Evolutionary conservation across 2,888 invertebrate genomes (phyloP).

Genomic region (Chrysolina americana): DNA sequence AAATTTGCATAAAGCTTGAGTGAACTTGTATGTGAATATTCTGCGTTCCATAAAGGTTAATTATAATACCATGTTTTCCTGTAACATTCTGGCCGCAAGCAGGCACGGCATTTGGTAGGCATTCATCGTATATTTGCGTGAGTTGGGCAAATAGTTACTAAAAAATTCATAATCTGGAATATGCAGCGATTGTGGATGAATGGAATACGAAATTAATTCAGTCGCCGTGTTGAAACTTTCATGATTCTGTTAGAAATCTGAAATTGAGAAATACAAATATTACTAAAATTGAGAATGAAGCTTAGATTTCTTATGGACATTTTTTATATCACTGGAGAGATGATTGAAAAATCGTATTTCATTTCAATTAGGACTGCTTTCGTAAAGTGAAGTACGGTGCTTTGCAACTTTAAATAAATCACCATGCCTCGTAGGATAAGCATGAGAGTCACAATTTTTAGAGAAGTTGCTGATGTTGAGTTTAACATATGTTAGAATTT

Average conservation of each 20-base stretch:
- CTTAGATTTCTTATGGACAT: no score
- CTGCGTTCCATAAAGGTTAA: slow-evolving; percentile 1
- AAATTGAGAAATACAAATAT: not conserved
- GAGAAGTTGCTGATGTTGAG: no score
- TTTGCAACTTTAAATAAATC: no score
- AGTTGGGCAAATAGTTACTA: not conserved
- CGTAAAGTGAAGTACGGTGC: no score
- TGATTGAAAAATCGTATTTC: no score
- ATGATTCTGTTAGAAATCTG: not conserved
- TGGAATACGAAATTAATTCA: not conserved
- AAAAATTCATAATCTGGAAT: not conserved
- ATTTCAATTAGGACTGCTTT: no score
- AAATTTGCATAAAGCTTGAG: slow-evolving; percentile 11
- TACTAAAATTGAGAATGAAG: no score
- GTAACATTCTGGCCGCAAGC: slow-evolving; percentile 12
- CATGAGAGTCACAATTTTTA: no score
- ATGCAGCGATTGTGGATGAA: not conserved
- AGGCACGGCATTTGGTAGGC: not conserved
- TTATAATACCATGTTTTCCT: slow-evolving; percentile 16
- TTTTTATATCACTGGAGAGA: no score
- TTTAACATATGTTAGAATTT: no score
- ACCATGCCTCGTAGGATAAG: no score
- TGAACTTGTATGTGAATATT: slow-evolving; percentile 13
- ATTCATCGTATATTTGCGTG: slow-evolving; percentile 12
- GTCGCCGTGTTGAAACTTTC: not conserved